These are phyloP conservation scores for Lacerta viridis DNA, from an alignment of 2,797 vertebrate species.

Conservation along the genomic window DNA sequence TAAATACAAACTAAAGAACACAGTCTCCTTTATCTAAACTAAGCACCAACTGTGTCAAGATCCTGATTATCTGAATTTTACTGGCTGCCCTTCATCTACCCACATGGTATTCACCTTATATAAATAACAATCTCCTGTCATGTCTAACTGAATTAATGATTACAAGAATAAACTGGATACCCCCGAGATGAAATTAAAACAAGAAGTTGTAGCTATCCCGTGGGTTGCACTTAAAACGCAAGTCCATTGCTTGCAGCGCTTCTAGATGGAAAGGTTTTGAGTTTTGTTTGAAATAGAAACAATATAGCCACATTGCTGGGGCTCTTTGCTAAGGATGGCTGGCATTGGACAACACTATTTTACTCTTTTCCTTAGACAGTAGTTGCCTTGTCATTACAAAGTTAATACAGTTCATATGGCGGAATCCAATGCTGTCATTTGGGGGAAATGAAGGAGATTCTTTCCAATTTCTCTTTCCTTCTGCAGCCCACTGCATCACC, in stretches of 20 bases:
- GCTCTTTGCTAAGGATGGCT: slow-evolving; percentile 52
- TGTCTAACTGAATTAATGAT: not conserved
- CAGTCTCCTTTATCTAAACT: not conserved
- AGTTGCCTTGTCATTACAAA: slow-evolving; percentile 35
- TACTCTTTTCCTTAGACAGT: slow-evolving; percentile 6
- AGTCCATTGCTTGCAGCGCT: slow-evolving; percentile 15
- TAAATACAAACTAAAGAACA: not conserved
- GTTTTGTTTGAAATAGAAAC: slow-evolving; percentile 7
- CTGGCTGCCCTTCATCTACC: not conserved
- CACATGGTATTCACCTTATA: not conserved
- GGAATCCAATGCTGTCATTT: not conserved
- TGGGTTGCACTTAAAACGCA: slow-evolving; percentile 14
- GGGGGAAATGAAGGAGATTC: not conserved
- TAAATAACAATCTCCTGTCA: not conserved
- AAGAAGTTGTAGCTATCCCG: not conserved
- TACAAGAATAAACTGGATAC: not conserved
- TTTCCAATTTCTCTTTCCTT: not conserved
- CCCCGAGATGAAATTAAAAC: not conserved
- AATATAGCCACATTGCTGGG: slow-evolving; percentile 21
- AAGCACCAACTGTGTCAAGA: not conserved
- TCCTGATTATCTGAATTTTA: not conserved
- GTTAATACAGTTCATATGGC: slow-evolving; percentile 41
- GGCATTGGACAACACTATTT: slow-evolving; percentile 31
- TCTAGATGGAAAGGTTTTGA: not conserved
- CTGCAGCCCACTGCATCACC: not conserved